phyloP scores from a whole-genome alignment of 2,888 invertebrate genomes.

The Drosophila atroscutellata region DNA sequence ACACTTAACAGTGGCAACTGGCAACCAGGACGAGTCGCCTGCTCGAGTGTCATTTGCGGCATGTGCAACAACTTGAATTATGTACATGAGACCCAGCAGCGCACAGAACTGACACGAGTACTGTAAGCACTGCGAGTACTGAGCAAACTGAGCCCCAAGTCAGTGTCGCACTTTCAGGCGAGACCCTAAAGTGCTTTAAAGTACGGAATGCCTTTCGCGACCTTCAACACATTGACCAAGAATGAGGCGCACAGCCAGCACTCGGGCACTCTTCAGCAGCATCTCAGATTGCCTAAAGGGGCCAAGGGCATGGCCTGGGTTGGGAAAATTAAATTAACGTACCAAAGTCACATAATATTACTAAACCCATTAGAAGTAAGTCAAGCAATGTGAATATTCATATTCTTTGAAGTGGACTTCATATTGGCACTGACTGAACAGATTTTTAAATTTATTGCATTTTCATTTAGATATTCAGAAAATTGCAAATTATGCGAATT shows the following conservation, averaged over 20 bases:
- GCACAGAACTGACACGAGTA: constrained; percentile 10
- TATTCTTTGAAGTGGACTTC: background rate
- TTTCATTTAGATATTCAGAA: background rate
- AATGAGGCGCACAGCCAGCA: constrained; percentile 10
- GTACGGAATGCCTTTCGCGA: constrained; percentile 40
- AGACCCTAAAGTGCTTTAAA: constrained; percentile 33
- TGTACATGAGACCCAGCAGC: constrained; percentile 69
- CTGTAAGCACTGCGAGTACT: constrained; percentile 15
- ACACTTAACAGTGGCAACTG: constrained; percentile 56
- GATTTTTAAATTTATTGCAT: background rate
- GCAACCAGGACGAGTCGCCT: constrained; percentile 28
- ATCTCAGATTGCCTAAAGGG: background rate
- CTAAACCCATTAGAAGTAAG: background rate
- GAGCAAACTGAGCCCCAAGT: constrained; percentile 5
- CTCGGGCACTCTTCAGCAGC: background rate
- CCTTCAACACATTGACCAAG: constrained; percentile 56
- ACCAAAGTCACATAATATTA: background rate
- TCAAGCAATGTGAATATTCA: background rate
- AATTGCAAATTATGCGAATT: background rate
- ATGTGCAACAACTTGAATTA: constrained; percentile 80
- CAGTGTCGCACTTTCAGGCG: constrained; percentile 3
- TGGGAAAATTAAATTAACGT: background rate
- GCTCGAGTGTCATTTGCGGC: constrained; percentile 68
- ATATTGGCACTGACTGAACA: background rate
- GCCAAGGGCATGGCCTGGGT: background rate